A percentile compares a stretch with the other conserved stretches of the same genome.
Evolutionary conservation across 2,113 vertebrate species (phyloP).

Genomic region (Galeopterus variegatus): DNA sequence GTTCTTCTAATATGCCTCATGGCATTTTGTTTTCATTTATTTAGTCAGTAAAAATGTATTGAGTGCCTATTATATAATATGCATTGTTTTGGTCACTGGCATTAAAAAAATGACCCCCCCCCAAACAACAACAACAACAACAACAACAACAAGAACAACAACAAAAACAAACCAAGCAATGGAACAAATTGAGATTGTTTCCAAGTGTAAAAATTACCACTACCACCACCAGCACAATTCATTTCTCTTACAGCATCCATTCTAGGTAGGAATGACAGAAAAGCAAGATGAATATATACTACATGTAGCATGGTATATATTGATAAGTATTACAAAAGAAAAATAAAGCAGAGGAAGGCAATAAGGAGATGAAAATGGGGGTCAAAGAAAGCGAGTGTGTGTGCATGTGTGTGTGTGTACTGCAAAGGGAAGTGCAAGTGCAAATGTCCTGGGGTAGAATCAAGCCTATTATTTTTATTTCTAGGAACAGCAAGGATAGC

Average conservation of each 20-base stretch:
- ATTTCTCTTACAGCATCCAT: neutral
- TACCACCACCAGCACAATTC: accelerated
- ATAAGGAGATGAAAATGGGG: neutral
- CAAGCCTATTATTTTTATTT: neutral
- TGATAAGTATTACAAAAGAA: neutral
- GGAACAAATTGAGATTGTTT: neutral
- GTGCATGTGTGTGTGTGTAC: neutral
- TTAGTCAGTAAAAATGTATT: neutral
- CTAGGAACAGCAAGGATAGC: neutral
- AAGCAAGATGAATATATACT: neutral
- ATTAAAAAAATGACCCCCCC: neutral
- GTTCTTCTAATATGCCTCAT: neutral
- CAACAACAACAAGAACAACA: too few relatives aligned
- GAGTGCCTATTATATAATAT: neutral
- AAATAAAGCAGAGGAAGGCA: accelerated
- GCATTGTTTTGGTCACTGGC: neutral
- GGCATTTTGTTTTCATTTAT: neutral
- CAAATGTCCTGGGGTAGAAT: neutral
- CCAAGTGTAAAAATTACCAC: neutral
- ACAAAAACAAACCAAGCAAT: too few relatives aligned
- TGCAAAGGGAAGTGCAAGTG: neutral
- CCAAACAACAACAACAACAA: neutral
- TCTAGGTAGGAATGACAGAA: neutral
- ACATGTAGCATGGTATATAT: too few relatives aligned
- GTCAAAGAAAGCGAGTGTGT: neutral